phyloP scores from a whole-genome alignment of 2,888 invertebrate genomes.

The Dicycla oo region DNA sequence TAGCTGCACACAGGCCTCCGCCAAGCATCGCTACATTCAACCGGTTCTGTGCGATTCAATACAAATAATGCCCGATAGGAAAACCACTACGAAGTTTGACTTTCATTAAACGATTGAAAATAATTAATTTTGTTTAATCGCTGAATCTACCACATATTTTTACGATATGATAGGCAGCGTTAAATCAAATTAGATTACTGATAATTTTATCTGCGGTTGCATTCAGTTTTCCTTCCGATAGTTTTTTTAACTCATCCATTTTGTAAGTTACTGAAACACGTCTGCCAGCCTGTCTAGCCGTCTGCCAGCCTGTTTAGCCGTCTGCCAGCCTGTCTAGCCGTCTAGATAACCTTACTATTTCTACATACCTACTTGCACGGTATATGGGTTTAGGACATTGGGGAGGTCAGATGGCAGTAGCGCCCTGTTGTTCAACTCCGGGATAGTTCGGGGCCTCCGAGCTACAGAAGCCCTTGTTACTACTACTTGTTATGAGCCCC shows the following conservation, averaged over 20 bases:
- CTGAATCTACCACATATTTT: not conserved
- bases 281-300: not conserved
- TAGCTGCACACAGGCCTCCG: not conserved
- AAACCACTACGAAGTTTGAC: not conserved
- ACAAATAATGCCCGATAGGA: not conserved
- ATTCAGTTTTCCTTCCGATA: not conserved
- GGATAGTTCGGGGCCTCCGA: no score
- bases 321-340: not conserved
- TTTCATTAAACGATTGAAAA: not conserved
- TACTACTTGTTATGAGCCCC: no score
- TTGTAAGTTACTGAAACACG: not conserved
- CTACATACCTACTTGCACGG: not conserved
- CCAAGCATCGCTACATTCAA: not conserved
- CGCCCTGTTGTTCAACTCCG: not conserved
- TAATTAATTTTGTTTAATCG: not conserved
- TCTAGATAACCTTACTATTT: slow-evolving; percentile 7
- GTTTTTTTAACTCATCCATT: not conserved
- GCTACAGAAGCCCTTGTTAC: no score
- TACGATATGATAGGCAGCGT: not conserved
- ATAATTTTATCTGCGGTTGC: not conserved
- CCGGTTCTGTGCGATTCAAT: not conserved
- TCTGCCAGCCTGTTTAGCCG: no score
- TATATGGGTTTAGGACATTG: not conserved
- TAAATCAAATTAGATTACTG: not conserved
- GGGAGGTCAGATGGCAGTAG: not conserved